Evolutionary conservation across 2,888 invertebrate genomes (phyloP), one percentile per base, ranked within the genome.

Genomic region (Onthophagus sagittarius): DNA sequence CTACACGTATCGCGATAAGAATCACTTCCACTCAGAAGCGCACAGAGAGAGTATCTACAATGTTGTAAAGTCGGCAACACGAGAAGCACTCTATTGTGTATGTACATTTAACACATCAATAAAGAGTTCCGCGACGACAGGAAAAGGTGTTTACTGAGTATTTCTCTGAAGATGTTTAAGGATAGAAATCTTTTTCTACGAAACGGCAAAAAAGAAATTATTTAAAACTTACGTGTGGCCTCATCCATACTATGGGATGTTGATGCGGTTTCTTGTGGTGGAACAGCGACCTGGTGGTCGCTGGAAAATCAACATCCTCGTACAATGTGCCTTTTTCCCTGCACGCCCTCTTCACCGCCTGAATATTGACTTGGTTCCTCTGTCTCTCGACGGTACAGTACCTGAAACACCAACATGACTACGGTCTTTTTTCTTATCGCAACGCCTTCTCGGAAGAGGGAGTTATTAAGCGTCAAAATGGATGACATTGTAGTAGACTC

Each of bases 281-380:
- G 81, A 86, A 88, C 53, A 91, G 85, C 15, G 89, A 85, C 80
- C 87, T 86, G 69, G 88, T 85, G 14, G 85, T 84, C 1, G 90
- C 86, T 11, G 88, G 88, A 83, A 91, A 91, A 78, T 90, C 89
- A 0, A 87, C 85, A 84, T 92, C 91, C 81, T 90, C 90, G 84
- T 88, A 91, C 15, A 90, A 84, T 13, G 86, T 82, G 0, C 89
- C 89, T 72, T 88, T 80, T 79, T 90, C 89, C 75, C 90, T 83
- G 81, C 89, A 89, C 11, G 86, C 82, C 75, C 88, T 82, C 72
- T 87, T 86, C 65, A 89, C 85, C 13, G 88, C 88, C 71, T 87
- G 86, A 79, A 88, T 89, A 76, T 86, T 88, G 5, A 85, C 82
- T 63, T 83, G 81, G 70, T 80, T 80, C 71, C 85, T 82, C 62